Base-by-base conservation (phyloP, 2,797 vertebrate genomes). In the Parauchenoglanis punctatus region DNA sequence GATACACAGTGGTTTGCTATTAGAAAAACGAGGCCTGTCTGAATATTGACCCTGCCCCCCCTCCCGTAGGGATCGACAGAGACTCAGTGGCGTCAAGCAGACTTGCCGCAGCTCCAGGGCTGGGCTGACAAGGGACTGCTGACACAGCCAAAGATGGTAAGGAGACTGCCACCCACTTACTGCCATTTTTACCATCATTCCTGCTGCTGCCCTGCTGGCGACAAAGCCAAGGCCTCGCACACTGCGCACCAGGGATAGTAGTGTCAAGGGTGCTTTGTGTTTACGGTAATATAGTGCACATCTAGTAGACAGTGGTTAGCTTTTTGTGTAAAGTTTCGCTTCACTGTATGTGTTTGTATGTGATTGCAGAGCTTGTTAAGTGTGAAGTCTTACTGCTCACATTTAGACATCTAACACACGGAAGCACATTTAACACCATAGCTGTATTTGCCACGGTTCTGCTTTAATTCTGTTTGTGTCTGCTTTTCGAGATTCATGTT, bases 111-210 rank as follows among this genome's bases (percentile, higher is more conserved):
- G 95, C 96, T 96, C 93, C 96, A 96, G 95, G 96, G 96, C 96
- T 96, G 96, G 96, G 96, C 96, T 95, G 96, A 96, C 95, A 96
- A 96, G 94, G 96, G 96, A 95, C 93, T 96, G 95, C 96, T 96
- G 95, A 96, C 96, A 93, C 96, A 96, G 96, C 96, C 96, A 96
- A 96, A 96, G 96, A 96, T 96, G 96, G 96, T 96, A 96, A 96
- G 96, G 95, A 96, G 93, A 95, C 87, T 86, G 90, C 90, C 85
- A 90, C 90, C 89, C 89, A 88, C 88, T 87, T 87, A 89, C 87
- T 88, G 89, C 89, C 89, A 89, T 92, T 92, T 92, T 90, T 88
- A 90, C 86, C 89, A 85, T 87, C 81, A 91, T 89, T 84, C 86
- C 87, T 87, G 84, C 81, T 89, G 81, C 85, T 88, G 84, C 73